Base-by-base conservation (phyloP, 2,888 invertebrate genomes). In the Brachynemurus nebulosus region DNA sequence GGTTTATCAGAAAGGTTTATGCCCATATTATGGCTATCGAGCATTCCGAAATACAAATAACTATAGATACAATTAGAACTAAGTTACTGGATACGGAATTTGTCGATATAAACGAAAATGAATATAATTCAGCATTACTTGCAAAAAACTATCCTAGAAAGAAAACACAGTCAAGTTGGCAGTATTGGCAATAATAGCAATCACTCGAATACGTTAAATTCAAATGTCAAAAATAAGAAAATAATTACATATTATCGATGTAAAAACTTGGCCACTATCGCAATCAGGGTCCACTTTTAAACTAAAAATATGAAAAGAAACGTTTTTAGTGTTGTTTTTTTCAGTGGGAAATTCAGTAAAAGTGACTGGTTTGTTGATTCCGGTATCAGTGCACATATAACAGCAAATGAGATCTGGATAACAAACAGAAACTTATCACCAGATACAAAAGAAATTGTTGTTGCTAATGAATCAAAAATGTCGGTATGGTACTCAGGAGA, bases 401-500 rank as follows among this genome's bases (percentile, higher is more conserved):
- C 30, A 8, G 30, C 25, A 11, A 40, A 40, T 19, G 30, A 25
- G 16, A 25, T 14, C 18, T 40, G 30, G 27, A 6, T 30, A 30
- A 25, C 11, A 19, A 40, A 30, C 16, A 3, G n/a, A 16, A n/a
- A 9, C 12, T 39, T 42, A 20, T 12, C 34, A 23, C 7, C 45
- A n/a, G 30, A 47, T 19, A 12, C 12, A n/a, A 30, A 41, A 12
- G 51, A 54, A 40, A 49, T 53, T 40, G 46, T 48, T 19, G 48
- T 54, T 11, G 47, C 45, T 20, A 39, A 47, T 27, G 23, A 21
- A 40, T 51, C 38, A 46, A 51, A 49, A 48, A 35, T 54, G n/a
- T n/a, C 49, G 9, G 51, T 55, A 11, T 18, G 47, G 16, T 47
- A 46, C 44, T 37, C 45, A 16, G 53, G 54, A 14, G 48, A 53